Base-by-base conservation (phyloP, 2,888 invertebrate species). In the Ryuthela nishihirai region DNA sequence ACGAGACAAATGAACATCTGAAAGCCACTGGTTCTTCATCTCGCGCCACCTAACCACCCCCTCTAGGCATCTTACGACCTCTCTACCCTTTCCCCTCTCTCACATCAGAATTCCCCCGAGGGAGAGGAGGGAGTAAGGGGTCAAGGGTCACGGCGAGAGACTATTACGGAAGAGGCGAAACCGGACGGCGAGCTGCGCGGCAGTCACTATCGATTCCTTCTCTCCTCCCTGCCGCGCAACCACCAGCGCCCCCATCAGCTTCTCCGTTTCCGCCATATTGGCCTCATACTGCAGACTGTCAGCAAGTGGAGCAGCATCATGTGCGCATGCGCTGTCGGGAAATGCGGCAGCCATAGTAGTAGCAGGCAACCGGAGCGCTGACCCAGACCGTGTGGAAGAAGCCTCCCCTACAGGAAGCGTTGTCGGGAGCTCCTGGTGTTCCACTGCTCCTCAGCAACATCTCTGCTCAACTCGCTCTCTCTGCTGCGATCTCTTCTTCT, bases 301-400 rank as follows among this genome's bases (percentile, higher is more conserved):
- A 50, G 50, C 50, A 53, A 53, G 53, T 53, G 40, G 45, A 34
- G 52, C 49, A 49, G 56, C 42, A 54, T 46, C 43, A 47, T 55
- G 44, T 24, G 44, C 25, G 53, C 59, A 59, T 59, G 59, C 53
- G 52, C 48, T 40, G 43, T 53, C 4, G 40, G 29, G 23, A 9
- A 46, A 35, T 59, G 46, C 59, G 49, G 59, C 53, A 58, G 52
- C 42, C 34, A 58, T 54, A 60, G 48, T 60, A 49, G 48, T 50
- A 18, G 12, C 43, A 40, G 42, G 35, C 23, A 45, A 46, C 21
- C 34, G 38, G 25, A 47, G 39, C 43, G 24, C 38, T 24, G 32
- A 41, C 48, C 48, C 54, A 54, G 32, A 48, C 17, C 35, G 55
- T 17, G 24, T 38, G 44, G n/a, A n/a, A n/a, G n/a, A n/a, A n/a